Conservation (phyloP, 1,140 invertebrate genomes). For the Glossosoma conforme region DNA sequence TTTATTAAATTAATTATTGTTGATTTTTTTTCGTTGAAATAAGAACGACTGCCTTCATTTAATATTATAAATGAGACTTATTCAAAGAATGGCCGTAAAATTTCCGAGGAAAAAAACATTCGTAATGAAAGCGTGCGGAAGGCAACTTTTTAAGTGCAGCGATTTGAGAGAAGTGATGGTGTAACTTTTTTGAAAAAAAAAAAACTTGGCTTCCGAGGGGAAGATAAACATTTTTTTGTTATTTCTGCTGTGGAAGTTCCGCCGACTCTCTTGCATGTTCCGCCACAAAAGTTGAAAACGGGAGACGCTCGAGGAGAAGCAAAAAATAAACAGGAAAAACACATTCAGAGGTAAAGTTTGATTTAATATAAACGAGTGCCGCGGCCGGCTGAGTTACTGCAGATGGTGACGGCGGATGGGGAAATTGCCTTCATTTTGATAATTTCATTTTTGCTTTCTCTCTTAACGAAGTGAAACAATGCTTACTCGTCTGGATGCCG, state of each 20-base stretch:
- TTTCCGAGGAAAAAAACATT: constrained; percentile 14
- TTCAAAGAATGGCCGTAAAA: constrained; percentile 1
- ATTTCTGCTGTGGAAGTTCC: constrained; percentile 1
- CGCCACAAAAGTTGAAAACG: constrained; percentile 6
- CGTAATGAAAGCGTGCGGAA: constrained; percentile 21
- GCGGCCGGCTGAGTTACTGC: constrained; percentile 1
- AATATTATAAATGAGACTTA: too few species aligned
- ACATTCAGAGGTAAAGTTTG: constrained; percentile 5
- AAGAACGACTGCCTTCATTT: too few species aligned
- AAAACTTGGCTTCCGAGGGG: background rate
- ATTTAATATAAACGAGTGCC: constrained; percentile 8
- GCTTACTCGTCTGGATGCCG: constrained; percentile 1
- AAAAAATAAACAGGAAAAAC: constrained; percentile 8
- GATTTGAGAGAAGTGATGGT: constrained; percentile 21
- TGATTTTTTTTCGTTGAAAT: too few species aligned
- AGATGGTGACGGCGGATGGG: background rate
- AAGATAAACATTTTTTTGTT: constrained; percentile 9
- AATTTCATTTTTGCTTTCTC: constrained; percentile 1
- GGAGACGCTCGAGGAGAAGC: constrained; percentile 1
- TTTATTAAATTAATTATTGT: too few species aligned
- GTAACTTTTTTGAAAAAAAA: constrained; percentile 15
- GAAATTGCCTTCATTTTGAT: constrained; percentile 7
- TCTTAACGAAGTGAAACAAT: constrained; percentile 2
- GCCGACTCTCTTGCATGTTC: background rate
- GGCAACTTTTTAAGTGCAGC: constrained; percentile 24